A percentile compares a stretch with the other conserved stretches of the same genome.
Conservation (phyloP, 2,797 vertebrate species). For the Psittacula derbiana region DNA sequence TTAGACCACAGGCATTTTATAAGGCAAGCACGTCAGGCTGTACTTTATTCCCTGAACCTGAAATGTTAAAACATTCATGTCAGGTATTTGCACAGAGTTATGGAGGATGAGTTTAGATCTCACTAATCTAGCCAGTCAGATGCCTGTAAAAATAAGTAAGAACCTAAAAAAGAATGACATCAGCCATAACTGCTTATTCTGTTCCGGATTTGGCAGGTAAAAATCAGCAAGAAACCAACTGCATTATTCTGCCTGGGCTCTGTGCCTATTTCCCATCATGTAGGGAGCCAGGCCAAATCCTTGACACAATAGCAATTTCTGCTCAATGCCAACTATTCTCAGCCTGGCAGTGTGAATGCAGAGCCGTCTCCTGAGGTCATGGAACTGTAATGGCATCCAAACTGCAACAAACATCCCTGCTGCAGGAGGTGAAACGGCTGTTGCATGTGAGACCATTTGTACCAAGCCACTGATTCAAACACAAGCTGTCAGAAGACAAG, state of each 20-base stretch:
- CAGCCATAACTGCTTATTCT: constrained; percentile 39
- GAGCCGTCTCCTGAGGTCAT: constrained; percentile 43
- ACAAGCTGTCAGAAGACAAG: background rate
- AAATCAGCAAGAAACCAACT: constrained; percentile 51
- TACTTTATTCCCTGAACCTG: background rate
- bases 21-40: constrained; percentile 17
- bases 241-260: constrained; percentile 57
- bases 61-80: background rate
- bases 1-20: constrained; percentile 38
- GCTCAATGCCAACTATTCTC: constrained; percentile 62
- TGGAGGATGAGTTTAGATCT: constrained; percentile 10
- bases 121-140: background rate
- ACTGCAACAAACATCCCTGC: background rate
- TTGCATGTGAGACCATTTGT: background rate
- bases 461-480: background rate
- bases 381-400: constrained; percentile 38
- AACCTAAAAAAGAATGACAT: constrained; percentile 52
- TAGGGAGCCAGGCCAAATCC: constrained; percentile 56
- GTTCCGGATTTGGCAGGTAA: constrained; percentile 65
- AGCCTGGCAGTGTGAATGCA: background rate
- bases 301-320: constrained; percentile 66
- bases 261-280: constrained; percentile 53
- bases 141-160: constrained; percentile 48
- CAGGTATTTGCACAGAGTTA: background rate
- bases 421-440: constrained; percentile 10